These are phyloP conservation scores for Syngnathus typhle DNA, from an alignment of 2,113 vertebrate genomes.

Conservation along the genomic window DNA sequence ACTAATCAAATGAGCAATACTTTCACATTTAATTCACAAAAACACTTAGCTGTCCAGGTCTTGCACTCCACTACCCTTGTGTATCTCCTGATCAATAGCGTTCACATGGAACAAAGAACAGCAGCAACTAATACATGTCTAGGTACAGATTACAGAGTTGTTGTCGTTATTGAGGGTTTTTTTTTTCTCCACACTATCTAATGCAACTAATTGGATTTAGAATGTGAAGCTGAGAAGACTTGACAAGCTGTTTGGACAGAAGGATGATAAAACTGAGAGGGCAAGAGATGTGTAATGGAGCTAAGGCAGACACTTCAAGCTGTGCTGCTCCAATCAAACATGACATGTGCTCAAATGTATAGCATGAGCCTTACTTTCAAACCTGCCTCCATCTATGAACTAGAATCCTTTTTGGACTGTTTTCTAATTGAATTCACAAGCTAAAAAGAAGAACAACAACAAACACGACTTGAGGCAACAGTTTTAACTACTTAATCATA, in stretches of 20 bases:
- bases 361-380: not conserved
- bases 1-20: slow-evolving; percentile 23
- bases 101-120: slow-evolving; percentile 45
- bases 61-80: not conserved
- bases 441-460: not conserved
- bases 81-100: slow-evolving; percentile 46
- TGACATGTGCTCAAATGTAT: not conserved
- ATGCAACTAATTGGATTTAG: slow-evolving; percentile 59
- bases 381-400: slow-evolving; percentile 7
- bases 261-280: slow-evolving; percentile 10
- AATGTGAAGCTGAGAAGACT: slow-evolving; percentile 26
- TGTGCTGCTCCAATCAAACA: slow-evolving; percentile 3
- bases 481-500: not conserved
- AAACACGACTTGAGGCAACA: not conserved
- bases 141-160: slow-evolving; percentile 35
- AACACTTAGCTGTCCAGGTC: slow-evolving; percentile 29
- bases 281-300: slow-evolving; percentile 23
- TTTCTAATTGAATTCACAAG: not conserved
- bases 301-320: slow-evolving; percentile 18
- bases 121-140: slow-evolving; percentile 41
- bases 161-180: slow-evolving; percentile 19
- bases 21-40: slow-evolving; percentile 34
- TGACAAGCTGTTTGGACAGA: slow-evolving; percentile 24
- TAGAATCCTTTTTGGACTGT: not conserved
- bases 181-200: slow-evolving; percentile 18